Evolutionary conservation across 2,888 invertebrate species (phyloP), one percentile per base, ranked within the genome.

Genomic region (Chalcis sispes): DNA sequence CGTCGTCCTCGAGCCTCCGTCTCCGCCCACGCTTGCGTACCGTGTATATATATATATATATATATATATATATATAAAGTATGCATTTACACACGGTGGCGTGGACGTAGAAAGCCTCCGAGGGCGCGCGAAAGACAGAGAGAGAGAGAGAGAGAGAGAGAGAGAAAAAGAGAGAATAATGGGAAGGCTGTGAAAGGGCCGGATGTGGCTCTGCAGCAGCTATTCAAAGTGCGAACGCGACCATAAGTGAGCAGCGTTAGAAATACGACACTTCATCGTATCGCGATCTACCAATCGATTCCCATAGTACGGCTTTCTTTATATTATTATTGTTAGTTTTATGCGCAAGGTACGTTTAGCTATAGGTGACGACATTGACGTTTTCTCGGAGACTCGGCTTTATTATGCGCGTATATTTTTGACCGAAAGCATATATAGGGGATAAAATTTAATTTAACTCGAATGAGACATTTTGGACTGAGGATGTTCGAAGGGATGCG

Each of bases 191-290:
- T 87, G 83, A 88, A 88, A 86, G 84, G 86, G 83, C 88, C 88
- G 88, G 88, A 88, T 88, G 87, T 88, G 87, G 88, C 86, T 85
- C 86, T 84, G 87, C 86, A 50, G 50, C 7, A 27, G 84, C 79
- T 82, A 82, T 72, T 72, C 67, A 77, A 2, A 15, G n/a, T 3
- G 48, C 23, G 20, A n/a, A 15, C 15, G 29, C 32, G 29, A 13
- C 61, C 81, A 84, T 83, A 88, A 88, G 86, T 88, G 88, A 88
- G 86, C 88, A 88, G 67, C 56, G 20, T 15, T 20, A 85, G 87
- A 87, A 88, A 88, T 84, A 84, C 84, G 88, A 87, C 85, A 85
- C 88, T 86, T 82, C 79, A 81, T 80, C 82, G 81, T 84, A 85
- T 85, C 85, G 82, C 83, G 80, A 84, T 85, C 84, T 82, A 79